Evolutionary conservation across 1,140 invertebrate species (phyloP).

Genomic region (Drosophila athabasca): DNA sequence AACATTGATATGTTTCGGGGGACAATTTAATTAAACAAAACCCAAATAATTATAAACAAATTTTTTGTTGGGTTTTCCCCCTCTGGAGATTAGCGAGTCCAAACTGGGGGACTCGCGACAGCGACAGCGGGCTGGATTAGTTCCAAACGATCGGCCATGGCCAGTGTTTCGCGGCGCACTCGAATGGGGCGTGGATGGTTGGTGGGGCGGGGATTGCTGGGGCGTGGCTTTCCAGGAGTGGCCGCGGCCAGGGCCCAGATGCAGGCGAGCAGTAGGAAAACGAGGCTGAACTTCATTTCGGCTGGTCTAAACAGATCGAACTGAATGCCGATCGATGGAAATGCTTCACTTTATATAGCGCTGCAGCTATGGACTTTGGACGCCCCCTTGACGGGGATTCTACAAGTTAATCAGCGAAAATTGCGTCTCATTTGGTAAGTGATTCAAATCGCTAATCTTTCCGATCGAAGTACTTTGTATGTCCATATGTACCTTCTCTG

Average conservation of each 20-base stretch:
- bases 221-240: conserved; percentile 32
- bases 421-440: background rate
- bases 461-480: too few relatives aligned
- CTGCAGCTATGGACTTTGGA: background rate
- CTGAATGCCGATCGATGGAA: conserved; percentile 17
- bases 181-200: conserved; percentile 50
- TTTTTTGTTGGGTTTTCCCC: background rate
- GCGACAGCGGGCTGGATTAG: conserved; percentile 4
- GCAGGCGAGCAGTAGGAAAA: conserved; percentile 38
- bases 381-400: conserved; percentile 23
- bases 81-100: background rate
- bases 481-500: too few relatives aligned
- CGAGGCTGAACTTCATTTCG: conserved; percentile 40
- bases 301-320: conserved; percentile 10
- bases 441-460: background rate
- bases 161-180: conserved; percentile 38
- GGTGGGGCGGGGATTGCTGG: conserved; percentile 42
- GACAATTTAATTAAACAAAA: background rate
- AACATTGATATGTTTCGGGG: background rate
- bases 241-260: conserved; percentile 34
- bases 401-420: background rate
- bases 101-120: conserved; percentile 7
- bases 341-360: conserved; percentile 26
- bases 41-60: background rate
- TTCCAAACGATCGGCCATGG: conserved; percentile 31